phyloP scores from a whole-genome alignment of 1,140 invertebrate species.

The Sycophaga agraensis region DNA sequence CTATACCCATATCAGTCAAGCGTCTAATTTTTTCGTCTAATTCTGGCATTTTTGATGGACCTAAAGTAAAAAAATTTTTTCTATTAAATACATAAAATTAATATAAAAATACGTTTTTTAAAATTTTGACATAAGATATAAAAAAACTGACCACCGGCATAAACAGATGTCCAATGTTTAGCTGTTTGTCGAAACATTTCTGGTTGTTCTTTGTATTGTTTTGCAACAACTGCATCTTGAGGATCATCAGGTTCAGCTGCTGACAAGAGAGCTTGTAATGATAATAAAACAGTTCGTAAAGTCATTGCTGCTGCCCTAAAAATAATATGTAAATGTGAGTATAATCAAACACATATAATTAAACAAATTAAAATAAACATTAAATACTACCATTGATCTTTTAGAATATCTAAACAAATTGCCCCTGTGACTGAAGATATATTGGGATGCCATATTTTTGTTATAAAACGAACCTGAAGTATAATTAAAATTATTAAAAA shows the following conservation, averaged over 20 bases:
- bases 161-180: conserved; percentile 91
- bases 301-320: conserved; percentile 97
- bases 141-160: conserved; percentile 74
- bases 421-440: conserved; percentile 98
- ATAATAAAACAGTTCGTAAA: conserved; percentile 90
- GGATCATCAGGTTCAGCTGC: conserved; percentile 96
- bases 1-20: conserved; percentile 85
- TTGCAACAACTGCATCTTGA: conserved; percentile 95
- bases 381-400: conserved; percentile 88
- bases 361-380: neutral
- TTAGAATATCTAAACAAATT: conserved; percentile 98
- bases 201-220: conserved; percentile 89
- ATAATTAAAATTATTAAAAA: too few species aligned
- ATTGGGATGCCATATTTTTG: conserved; percentile 99
- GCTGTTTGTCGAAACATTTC: conserved; percentile 88
- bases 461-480: conserved; percentile 84
- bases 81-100: too few species aligned
- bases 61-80: conserved; percentile 42
- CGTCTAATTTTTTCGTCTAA: conserved; percentile 81
- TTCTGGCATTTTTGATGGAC: conserved; percentile 71
- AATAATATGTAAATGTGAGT: neutral
- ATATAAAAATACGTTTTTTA: too few species aligned
- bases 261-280: conserved; percentile 87
- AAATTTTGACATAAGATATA: too few species aligned
- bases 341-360: neutral